Base-by-base conservation (phyloP, 2,113 vertebrate genomes). In the Dromiciops gliroides region DNA sequence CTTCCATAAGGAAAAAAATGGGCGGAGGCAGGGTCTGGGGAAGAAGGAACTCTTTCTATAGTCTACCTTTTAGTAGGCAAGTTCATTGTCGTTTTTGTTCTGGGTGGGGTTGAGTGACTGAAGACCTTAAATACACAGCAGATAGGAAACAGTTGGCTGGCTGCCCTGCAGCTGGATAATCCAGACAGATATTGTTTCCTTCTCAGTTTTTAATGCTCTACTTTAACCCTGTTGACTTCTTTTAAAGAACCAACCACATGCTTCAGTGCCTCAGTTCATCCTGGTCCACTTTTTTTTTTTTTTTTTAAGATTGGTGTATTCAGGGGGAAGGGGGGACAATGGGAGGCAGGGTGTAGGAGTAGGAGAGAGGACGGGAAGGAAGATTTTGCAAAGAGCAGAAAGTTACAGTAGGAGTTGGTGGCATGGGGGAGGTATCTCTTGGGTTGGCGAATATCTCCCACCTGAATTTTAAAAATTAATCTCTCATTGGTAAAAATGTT, bases 151-250 rank as follows among this genome's bases (percentile, higher is more conserved):
- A 11, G 0, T 93, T 98, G 98, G 96, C 97, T 0, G 0, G 0
- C 48, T 67, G 98, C 98, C 98, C 96, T 91, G 94, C 96, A 98
- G 97, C 97, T 98, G 98, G 97, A 89, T 97, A 97, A 97, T 92
- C 97, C 95, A 95, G 95, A 96, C 96, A 92, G 67, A 83, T 83
- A 83, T 83, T 93, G 25, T 92, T 96, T 95, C 97, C 96, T 92
- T 95, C 44, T 16, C 49, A 95, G 95, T 96, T 98, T 96, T 96
- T 56, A 89, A 95, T 51, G 49, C 49, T 49, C 28, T 90, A 11
- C 90, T 92, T 90, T 93, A 53, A 91, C 49, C 26, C 89, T 90
- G 28, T 26, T 48, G 60, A 51, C 89, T 95, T 83, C 31, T 96
- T 90, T 94, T 94, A 96, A 95, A 93, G 53, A 93, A 90, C 93